These are phyloP conservation scores for Pluvianellus socialis DNA, from an alignment of 2,113 vertebrate genomes.

Conservation along the genomic window DNA sequence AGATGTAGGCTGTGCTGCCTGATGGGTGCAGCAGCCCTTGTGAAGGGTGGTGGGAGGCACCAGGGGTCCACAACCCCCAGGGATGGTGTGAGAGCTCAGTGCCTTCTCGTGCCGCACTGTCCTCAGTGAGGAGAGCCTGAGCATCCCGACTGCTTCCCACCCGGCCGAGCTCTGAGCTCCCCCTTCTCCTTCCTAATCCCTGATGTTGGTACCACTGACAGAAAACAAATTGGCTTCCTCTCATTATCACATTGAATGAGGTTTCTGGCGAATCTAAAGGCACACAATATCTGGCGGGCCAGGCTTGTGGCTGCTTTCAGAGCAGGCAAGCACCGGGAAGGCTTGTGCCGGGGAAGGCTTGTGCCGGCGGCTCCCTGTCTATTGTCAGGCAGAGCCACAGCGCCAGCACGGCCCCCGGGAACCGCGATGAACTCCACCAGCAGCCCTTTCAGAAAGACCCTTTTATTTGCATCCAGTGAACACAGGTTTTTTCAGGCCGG, in stretches of 20 bases:
- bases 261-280: not conserved
- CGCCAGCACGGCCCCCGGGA: not conserved
- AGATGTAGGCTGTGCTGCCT: not conserved
- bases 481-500: slow-evolving; percentile 2
- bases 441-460: slow-evolving; percentile 38
- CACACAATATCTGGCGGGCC: not conserved
- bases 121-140: no score
- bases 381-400: not conserved
- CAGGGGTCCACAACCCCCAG: rapidly evolving
- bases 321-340: not conserved
- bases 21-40: not conserved
- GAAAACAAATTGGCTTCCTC: slow-evolving; percentile 4
- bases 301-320: not conserved
- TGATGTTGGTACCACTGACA: not conserved
- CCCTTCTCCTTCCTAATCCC: not conserved
- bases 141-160: rapidly evolving
- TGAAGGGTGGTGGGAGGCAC: not conserved
- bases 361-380: not conserved
- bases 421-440: not conserved
- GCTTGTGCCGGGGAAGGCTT: not conserved
- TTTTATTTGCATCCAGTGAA: slow-evolving; percentile 40
- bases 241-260: not conserved
- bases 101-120: not conserved
- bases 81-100: not conserved
- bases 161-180: rapidly evolving